These are phyloP conservation scores for Marronus borbonicus DNA, from an alignment of 2,888 invertebrate species.

Conservation along the genomic window DNA sequence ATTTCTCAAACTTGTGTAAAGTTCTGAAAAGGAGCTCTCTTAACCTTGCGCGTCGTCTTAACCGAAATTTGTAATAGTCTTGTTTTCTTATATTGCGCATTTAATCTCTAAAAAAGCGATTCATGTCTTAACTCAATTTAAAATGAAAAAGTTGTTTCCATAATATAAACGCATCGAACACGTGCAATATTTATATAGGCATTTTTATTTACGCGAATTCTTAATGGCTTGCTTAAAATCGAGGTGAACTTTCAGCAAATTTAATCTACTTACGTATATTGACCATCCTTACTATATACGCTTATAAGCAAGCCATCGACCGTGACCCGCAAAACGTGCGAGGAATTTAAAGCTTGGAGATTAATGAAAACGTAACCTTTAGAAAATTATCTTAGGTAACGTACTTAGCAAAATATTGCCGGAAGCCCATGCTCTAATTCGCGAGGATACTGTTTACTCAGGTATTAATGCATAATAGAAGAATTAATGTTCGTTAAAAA, in stretches of 20 bases:
- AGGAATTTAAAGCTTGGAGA: constrained; percentile 18
- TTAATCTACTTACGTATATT: constrained; percentile 14
- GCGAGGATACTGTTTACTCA: neutral
- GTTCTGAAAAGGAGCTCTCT: too few relatives aligned
- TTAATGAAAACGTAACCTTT: constrained; percentile 33
- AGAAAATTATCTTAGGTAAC: constrained; percentile 17
- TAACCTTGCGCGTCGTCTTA: too few relatives aligned
- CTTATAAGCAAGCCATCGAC: constrained; percentile 26
- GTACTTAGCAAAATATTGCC: constrained; percentile 5
- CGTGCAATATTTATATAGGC: too few relatives aligned
- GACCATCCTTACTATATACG: neutral
- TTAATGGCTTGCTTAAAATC: neutral
- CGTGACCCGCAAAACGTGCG: constrained; percentile 27
- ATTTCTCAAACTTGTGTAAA: too few relatives aligned
- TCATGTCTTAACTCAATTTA: too few relatives aligned
- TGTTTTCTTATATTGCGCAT: too few relatives aligned
- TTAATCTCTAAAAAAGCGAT: too few relatives aligned
- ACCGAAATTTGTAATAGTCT: too few relatives aligned
- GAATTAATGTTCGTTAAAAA: neutral
- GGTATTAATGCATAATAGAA: neutral
- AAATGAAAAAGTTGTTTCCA: too few relatives aligned
- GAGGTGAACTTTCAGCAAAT: neutral
- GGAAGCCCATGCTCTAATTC: too few relatives aligned
- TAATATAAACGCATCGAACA: too few relatives aligned
- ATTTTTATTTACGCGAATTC: neutral